phyloP scores from a whole-genome alignment of 1,140 invertebrate species.

The Oncopeltus fasciatus region DNA sequence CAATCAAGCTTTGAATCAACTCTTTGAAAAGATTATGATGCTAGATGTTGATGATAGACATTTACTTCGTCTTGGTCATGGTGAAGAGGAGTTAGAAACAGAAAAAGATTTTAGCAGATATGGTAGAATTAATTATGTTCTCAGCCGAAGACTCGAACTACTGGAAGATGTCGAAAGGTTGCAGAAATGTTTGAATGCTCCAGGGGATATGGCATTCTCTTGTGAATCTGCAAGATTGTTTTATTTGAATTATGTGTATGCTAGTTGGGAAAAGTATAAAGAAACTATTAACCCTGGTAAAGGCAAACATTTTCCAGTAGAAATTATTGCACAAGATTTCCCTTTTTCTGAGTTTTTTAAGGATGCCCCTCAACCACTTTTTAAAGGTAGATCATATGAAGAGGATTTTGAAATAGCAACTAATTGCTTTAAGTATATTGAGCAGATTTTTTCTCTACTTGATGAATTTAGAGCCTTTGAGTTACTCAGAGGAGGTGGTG shows the following conservation, averaged over 20 bases:
- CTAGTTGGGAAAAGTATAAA: slow-evolving; percentile 61
- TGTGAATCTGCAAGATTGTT: slow-evolving; percentile 96
- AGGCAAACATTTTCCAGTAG: slow-evolving; percentile 26
- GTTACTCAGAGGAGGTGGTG: slow-evolving; percentile 80
- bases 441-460: slow-evolving; percentile 88
- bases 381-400: slow-evolving; percentile 60
- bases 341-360: slow-evolving; percentile 86
- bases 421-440: slow-evolving; percentile 85
- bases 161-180: slow-evolving; percentile 80
- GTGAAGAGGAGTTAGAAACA: slow-evolving; percentile 95
- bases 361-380: slow-evolving; percentile 84
- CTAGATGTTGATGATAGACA: slow-evolving; percentile 96
- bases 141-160: slow-evolving; percentile 83
- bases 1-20: slow-evolving; percentile 98
- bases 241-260: slow-evolving; percentile 70
- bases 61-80: slow-evolving; percentile 95
- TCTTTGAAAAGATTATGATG: slow-evolving; percentile 99
- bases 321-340: slow-evolving; percentile 57
- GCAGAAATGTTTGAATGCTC: slow-evolving; percentile 61
- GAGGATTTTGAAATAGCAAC: slow-evolving; percentile 84
- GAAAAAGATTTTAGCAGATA: slow-evolving; percentile 98
- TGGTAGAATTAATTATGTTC: slow-evolving; percentile 95
- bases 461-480: slow-evolving; percentile 99
- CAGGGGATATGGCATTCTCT: slow-evolving; percentile 88
- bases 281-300: not conserved